Percentiles rank a stretch among this genome's conserved stretches.
These are phyloP conservation scores for Odiellus spinosus DNA, from an alignment of 2,888 invertebrate genomes.

Conservation along the genomic window DNA sequence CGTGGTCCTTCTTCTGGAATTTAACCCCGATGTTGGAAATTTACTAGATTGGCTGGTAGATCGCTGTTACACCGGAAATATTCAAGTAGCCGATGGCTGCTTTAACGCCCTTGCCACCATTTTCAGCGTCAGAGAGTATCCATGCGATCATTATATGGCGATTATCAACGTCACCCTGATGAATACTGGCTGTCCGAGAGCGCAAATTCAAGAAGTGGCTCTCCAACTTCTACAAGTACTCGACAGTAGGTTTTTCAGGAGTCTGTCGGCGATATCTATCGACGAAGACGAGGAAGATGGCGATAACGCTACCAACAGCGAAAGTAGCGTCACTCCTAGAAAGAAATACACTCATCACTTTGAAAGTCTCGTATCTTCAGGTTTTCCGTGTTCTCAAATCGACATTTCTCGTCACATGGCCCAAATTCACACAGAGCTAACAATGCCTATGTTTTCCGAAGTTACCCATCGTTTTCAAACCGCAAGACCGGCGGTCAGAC, in stretches of 20 bases:
- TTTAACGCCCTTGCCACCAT: conserved; percentile 89
- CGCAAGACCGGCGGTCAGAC: conserved; percentile 79
- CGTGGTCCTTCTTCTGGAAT: conserved; percentile 77
- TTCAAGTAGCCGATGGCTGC: conserved; percentile 85
- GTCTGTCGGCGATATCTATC: conserved; percentile 19
- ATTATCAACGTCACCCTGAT: conserved; percentile 93
- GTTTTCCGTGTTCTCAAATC: conserved; percentile 65
- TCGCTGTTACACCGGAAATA: conserved; percentile 83
- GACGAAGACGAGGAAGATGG: conserved; percentile 18
- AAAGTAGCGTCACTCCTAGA: conserved; percentile 7
- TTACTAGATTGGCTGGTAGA: conserved; percentile 90
- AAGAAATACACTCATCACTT: conserved; percentile 6
- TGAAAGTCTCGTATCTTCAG: conserved; percentile 17
- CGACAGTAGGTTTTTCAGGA: conserved; percentile 86
- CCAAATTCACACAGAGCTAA: conserved; percentile 85
- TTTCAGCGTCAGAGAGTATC: conserved; percentile 91
- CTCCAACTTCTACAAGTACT: conserved; percentile 75
- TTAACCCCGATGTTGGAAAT: conserved; percentile 76
- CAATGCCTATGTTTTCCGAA: conserved; percentile 99
- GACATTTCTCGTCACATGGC: conserved; percentile 84
- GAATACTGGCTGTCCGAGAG: conserved; percentile 86
- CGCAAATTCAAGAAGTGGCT: conserved; percentile 82
- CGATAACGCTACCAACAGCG: conserved; percentile 7
- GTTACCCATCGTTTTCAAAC: conserved; percentile 93
- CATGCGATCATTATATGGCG: conserved; percentile 93